A percentile compares a stretch with the other conserved stretches of the same genome.
These are phyloP conservation scores for Idaea biselata DNA, from an alignment of 2,888 invertebrate species.

Conservation along the genomic window DNA sequence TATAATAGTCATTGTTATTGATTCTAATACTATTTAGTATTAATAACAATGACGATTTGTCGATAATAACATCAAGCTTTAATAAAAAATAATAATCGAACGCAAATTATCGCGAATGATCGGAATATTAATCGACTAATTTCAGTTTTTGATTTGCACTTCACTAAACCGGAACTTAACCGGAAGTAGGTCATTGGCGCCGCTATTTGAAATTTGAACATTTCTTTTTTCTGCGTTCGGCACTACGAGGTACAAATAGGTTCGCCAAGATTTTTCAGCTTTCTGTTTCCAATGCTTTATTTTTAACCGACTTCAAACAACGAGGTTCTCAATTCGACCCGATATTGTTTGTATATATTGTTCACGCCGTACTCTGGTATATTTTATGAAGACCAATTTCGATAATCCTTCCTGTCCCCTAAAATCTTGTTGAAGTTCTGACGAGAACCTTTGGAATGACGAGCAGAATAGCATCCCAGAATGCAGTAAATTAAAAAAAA, in stretches of 20 bases:
- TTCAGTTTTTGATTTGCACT: not conserved
- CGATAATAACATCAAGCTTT: not conserved
- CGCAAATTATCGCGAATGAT: not conserved
- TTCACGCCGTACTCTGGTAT: too few relatives aligned
- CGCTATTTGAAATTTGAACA: not conserved
- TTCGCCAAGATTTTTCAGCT: too few relatives aligned
- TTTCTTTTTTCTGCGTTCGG: not conserved
- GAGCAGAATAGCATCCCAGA: too few relatives aligned
- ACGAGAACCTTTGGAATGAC: too few relatives aligned
- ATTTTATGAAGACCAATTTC: too few relatives aligned
- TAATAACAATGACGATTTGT: not conserved
- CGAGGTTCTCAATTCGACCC: too few relatives aligned
- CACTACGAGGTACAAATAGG: not conserved
- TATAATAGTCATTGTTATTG: not conserved
- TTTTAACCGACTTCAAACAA: too few relatives aligned
- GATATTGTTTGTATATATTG: too few relatives aligned
- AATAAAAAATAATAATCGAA: not conserved
- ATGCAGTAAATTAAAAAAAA: too few relatives aligned
- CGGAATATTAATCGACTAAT: not conserved
- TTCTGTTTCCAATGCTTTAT: too few relatives aligned
- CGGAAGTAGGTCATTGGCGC: not conserved
- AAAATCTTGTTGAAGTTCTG: too few relatives aligned
- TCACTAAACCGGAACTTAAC: not conserved
- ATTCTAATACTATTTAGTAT: not conserved
- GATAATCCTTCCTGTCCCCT: too few relatives aligned